Conservation (phyloP, 1,140 invertebrate genomes). For the Trichonephila clavata region DNA sequence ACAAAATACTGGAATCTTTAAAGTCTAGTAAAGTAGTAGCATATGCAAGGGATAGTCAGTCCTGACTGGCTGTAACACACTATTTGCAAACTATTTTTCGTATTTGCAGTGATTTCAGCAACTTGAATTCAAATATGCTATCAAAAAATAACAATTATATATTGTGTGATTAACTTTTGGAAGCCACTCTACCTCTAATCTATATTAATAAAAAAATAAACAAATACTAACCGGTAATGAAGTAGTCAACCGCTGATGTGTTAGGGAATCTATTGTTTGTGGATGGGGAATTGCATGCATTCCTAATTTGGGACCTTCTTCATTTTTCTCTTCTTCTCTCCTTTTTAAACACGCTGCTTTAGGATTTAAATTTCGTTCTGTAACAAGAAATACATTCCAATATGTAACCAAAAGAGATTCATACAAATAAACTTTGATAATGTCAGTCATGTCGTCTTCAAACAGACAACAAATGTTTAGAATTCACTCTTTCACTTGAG, state of each 20-base stretch:
- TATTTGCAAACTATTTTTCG: too few species aligned
- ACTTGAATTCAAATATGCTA: too few species aligned
- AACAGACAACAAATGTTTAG: not conserved
- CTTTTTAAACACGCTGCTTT: slow-evolving; percentile 98
- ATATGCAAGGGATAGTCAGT: too few species aligned
- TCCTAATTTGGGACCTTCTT: slow-evolving; percentile 84
- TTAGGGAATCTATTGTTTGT: slow-evolving; percentile 74
- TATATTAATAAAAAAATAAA: too few species aligned
- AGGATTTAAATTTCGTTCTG: slow-evolving; percentile 98
- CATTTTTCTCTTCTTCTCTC: slow-evolving; percentile 98
- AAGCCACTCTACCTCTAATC: too few species aligned
- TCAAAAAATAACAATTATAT: too few species aligned
- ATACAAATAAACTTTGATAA: not conserved
- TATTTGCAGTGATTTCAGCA: too few species aligned
- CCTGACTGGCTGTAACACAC: too few species aligned
- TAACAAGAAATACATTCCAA: slow-evolving; percentile 46
- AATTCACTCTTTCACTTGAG: not conserved
- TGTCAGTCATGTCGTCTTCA: not conserved
- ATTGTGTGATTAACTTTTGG: too few species aligned
- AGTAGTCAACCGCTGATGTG: slow-evolving; percentile 76
- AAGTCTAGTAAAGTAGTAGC: too few species aligned
- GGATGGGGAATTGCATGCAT: slow-evolving; percentile 77
- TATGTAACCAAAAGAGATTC: not conserved
- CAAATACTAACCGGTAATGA: slow-evolving; percentile 71
- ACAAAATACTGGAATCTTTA: too few species aligned